Evolutionary conservation across 2,797 vertebrate species (phyloP).

Genomic region (Myiotriccus ornatus): DNA sequence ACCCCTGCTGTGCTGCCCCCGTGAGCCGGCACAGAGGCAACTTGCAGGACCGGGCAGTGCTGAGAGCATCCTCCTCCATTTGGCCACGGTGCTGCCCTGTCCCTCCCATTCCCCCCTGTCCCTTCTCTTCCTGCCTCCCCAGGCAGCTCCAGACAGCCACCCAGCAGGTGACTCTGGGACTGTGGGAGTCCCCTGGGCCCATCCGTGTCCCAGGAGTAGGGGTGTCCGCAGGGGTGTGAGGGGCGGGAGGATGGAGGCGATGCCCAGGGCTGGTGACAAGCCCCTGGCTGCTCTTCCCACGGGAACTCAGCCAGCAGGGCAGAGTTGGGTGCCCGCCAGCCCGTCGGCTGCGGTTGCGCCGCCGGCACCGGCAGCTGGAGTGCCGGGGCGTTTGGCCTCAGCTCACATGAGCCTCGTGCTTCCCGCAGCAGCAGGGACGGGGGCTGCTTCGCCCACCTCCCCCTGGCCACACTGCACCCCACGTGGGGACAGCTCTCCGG

Average conservation of each 20-base stretch:
- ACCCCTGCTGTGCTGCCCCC: neutral
- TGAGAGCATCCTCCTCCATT: neutral
- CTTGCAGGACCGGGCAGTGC: neutral
- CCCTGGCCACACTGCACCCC: neutral
- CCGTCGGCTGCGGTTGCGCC: neutral
- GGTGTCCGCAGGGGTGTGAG: fast-evolving
- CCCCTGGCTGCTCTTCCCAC: neutral
- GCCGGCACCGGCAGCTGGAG: neutral
- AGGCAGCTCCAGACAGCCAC: neutral
- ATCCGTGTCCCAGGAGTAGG: neutral
- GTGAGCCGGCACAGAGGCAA: fast-evolving
- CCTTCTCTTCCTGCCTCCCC: neutral
- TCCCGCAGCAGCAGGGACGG: neutral
- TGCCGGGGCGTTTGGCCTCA: neutral
- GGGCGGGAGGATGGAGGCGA: neutral
- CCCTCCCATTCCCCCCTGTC: neutral
- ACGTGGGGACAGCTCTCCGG: fast-evolving
- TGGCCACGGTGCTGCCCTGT: neutral
- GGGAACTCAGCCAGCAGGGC: neutral
- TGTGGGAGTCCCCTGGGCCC: neutral
- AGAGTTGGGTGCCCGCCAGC: neutral
- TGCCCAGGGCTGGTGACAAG: neutral
- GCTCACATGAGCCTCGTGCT: neutral
- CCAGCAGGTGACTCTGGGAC: neutral
- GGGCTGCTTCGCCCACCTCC: neutral